phyloP scores from a whole-genome alignment of 1,140 invertebrate species.

The Ephestia elutella region DNA sequence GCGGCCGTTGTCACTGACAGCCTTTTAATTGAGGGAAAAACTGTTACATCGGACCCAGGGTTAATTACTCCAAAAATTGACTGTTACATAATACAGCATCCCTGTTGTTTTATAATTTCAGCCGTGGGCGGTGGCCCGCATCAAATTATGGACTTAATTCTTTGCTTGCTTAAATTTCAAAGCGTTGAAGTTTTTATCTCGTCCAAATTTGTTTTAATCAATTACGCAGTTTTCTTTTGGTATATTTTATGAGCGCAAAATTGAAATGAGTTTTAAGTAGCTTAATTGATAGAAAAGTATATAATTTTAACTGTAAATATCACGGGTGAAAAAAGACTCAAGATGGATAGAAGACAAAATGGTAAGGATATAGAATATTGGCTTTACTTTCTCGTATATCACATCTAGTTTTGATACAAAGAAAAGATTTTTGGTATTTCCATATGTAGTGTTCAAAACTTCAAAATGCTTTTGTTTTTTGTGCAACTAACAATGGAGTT shows the following conservation, averaged over 20 bases:
- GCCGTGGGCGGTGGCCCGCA: background rate
- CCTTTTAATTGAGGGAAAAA: background rate
- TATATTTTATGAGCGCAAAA: background rate
- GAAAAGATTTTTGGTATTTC: too few relatives aligned
- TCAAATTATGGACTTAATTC: background rate
- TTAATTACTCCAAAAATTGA: background rate
- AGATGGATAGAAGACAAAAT: too few relatives aligned
- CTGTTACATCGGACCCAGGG: background rate
- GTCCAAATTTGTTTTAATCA: background rate
- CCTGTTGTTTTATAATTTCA: slow-evolving; percentile 2
- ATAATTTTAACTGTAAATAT: too few relatives aligned
- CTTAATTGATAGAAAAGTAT: background rate
- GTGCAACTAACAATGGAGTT: too few relatives aligned
- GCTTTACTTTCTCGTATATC: too few relatives aligned
- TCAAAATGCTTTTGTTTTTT: background rate
- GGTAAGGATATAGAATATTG: too few relatives aligned
- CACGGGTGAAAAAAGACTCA: too few relatives aligned
- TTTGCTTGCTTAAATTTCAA: background rate
- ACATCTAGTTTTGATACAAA: too few relatives aligned
- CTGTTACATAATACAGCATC: background rate
- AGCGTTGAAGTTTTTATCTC: background rate
- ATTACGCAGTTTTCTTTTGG: background rate
- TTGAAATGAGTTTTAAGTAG: background rate
- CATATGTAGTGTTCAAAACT: background rate
- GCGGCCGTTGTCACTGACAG: background rate